These are phyloP conservation scores for Stegodyphus mimosarum DNA, from an alignment of 1,140 invertebrate genomes.

Conservation along the genomic window DNA sequence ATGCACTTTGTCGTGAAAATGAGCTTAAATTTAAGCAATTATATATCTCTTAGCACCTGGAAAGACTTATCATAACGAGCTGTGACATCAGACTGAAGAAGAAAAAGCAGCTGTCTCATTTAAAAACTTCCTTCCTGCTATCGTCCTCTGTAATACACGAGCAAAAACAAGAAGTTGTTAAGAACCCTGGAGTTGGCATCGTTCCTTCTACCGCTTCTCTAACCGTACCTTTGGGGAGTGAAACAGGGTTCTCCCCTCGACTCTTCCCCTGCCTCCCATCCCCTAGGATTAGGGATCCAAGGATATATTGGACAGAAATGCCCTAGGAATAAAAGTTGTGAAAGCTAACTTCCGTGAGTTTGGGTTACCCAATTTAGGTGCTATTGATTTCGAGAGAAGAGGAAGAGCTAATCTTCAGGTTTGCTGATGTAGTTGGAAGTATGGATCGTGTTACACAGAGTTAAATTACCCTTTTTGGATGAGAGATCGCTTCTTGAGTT, in stretches of 20 bases:
- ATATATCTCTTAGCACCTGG: no score
- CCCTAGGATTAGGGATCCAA: conserved; percentile 27
- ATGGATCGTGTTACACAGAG: conserved; percentile 1
- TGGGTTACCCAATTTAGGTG: conserved; percentile 47
- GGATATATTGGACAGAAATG: conserved; percentile 41
- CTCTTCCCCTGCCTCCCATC: not conserved
- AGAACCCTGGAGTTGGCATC: conserved; percentile 2
- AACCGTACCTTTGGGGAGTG: not conserved
- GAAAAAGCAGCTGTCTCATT: no score
- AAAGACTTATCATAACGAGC: no score
- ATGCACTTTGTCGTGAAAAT: no score
- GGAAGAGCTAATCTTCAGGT: not conserved
- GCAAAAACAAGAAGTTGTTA: conserved; percentile 38
- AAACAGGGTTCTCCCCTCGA: not conserved
- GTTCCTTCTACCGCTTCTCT: not conserved
- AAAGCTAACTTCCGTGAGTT: conserved; percentile 36
- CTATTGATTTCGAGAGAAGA: conserved; percentile 29
- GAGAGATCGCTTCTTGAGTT: not conserved
- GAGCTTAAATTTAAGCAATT: no score
- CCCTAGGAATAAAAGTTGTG: conserved; percentile 48
- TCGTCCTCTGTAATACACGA: conserved; percentile 17
- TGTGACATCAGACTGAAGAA: no score
- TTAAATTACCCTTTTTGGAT: conserved; percentile 16
- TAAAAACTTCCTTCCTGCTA: no score
- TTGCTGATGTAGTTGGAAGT: not conserved